Evolutionary conservation across 2,888 invertebrate genomes (phyloP).

Genomic region (Tuta absoluta): DNA sequence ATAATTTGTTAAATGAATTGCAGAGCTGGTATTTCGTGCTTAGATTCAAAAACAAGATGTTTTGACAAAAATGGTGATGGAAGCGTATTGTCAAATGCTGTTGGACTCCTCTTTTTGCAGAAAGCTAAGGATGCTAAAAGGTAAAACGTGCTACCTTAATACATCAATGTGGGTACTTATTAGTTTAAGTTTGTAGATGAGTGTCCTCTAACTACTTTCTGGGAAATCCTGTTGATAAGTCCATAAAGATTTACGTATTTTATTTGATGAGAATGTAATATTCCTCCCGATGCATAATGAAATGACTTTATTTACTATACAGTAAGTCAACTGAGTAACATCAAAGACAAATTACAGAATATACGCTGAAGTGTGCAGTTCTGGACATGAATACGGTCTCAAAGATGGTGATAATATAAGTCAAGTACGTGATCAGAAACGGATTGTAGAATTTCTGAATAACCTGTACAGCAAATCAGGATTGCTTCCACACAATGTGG

Average conservation of each 20-base stretch:
- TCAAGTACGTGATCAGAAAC: neutral
- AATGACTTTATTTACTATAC: neutral
- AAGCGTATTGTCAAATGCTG: constrained; percentile 9
- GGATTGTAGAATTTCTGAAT: constrained; percentile 71
- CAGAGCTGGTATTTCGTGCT: constrained; percentile 25
- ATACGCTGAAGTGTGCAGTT: neutral
- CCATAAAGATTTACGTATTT: too few species aligned
- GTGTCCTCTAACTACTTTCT: too few species aligned
- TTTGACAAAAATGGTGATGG: constrained; percentile 22
- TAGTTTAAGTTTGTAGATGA: too few species aligned
- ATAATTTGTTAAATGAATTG: too few species aligned
- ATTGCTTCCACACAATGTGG: constrained; percentile 84
- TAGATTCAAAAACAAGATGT: constrained; percentile 19
- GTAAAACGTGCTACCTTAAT: neutral
- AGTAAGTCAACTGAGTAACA: too few species aligned
- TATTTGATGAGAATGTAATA: too few species aligned
- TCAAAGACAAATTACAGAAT: constrained; percentile 8
- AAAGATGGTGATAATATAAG: neutral
- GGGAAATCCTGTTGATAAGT: too few species aligned
- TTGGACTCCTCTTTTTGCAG: constrained; percentile 3
- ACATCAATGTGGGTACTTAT: neutral
- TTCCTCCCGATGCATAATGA: too few species aligned
- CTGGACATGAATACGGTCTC: neutral
- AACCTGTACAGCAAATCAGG: constrained; percentile 83
- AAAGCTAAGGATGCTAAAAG: constrained; percentile 23